Evolutionary conservation across 1,140 invertebrate genomes (phyloP).

Genomic region (Rhizoglyphus robini): DNA sequence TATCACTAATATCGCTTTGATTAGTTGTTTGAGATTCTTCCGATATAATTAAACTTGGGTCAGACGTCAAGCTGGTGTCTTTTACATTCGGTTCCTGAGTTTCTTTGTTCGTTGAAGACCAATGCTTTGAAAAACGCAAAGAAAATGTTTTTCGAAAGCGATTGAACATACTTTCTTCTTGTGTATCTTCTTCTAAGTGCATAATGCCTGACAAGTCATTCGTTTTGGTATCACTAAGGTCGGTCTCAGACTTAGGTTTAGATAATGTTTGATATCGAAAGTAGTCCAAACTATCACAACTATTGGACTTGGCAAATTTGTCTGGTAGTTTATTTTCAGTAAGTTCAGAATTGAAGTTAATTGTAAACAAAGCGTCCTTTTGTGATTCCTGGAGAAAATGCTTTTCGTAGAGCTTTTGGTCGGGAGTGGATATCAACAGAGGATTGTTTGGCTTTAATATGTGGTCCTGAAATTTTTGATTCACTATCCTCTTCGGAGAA

Average conservation of each 20-base stretch:
- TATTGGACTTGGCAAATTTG: neutral
- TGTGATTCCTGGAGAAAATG: neutral
- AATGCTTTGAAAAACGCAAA: slow-evolving; percentile 1
- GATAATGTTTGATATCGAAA: neutral
- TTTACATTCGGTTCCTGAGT: neutral
- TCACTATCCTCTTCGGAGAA: neutral
- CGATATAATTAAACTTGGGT: too few relatives aligned
- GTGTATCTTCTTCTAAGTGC: neutral
- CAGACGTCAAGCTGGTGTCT: too few relatives aligned
- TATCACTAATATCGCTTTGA: neutral
- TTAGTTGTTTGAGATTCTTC: neutral
- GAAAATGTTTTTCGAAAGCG: slow-evolving; percentile 6
- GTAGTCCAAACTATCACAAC: slow-evolving; percentile 1
- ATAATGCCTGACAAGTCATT: neutral
- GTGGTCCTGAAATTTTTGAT: neutral
- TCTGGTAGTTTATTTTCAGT: neutral
- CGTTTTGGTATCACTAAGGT: neutral
- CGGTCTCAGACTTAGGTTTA: neutral
- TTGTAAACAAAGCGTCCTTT: neutral
- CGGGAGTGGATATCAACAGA: neutral
- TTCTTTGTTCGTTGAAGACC: neutral
- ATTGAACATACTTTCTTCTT: slow-evolving; percentile 1
- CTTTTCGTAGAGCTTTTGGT: neutral
- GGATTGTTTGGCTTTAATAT: neutral
- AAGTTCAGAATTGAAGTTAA: neutral